Base-by-base conservation (phyloP, 2,797 vertebrate genomes). In the Sorex maritimensis region DNA sequence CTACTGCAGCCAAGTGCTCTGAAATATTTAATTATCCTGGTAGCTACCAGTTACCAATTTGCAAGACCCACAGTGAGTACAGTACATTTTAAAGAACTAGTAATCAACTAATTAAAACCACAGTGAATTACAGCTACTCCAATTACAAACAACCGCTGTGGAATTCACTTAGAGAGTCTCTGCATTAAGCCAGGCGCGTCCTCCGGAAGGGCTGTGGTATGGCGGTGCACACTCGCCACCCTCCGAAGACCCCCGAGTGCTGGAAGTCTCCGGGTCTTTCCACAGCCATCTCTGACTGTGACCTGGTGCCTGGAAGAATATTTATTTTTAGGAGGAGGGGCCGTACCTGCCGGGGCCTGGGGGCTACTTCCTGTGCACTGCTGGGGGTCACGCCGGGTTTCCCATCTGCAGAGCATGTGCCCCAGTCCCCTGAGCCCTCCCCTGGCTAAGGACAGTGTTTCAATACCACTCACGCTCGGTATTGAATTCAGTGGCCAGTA, bases 11-110 rank as follows among this genome's bases (percentile, higher is more conserved):
- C 98, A 98, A 98, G 98, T 97, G 95, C 97, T 98, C 96, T 95
- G 97, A 97, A 97, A 98, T 98, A 98, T 98, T 98, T 98, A 98
- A 98, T 98, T 98, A 98, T 96, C 97, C 98, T 96, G 97, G 97
- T 97, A 98, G 98, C 97, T 94, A 98, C 97, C 97, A 96, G 98
- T 98, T 98, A 98, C 97, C 98, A 98, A 98, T 98, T 98, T 98
- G 97, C 97, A 98, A 95, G 98, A 98, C 97, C 98, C 97, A 96
- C 93, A 93, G 97, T 10, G 95, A 98, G 96, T 67, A 97, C 96
- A 96, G 97, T 96, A 96, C 97, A 97, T 97, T 97, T 98, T 97
- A 93, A 95, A 96, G 96, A 98, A 98, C 97, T 97, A 96, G 98
- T 98, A 97, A 98, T 98, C 98, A 98, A 97, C 98, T 98, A 98